Conservation (phyloP, 2,888 invertebrate species). For the Clusia tigrina region DNA sequence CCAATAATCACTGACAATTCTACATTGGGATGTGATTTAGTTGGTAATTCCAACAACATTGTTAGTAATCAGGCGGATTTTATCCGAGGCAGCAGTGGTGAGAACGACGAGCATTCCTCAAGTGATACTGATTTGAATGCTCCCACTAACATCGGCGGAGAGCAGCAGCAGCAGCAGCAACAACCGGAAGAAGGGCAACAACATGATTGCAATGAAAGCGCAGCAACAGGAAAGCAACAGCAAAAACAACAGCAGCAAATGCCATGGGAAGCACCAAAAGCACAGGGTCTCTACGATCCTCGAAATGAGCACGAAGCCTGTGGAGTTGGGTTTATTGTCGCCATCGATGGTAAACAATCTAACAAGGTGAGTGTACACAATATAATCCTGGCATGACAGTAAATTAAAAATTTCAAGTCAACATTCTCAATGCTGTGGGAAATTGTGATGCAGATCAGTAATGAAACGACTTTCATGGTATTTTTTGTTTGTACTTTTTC, state of each 20-base stretch:
- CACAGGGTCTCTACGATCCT: conserved; percentile 96
- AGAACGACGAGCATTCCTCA: conserved; percentile 37
- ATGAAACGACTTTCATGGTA: no score
- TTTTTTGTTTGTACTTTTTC: no score
- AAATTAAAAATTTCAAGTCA: no score
- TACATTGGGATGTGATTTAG: conserved; percentile 62
- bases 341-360: conserved; percentile 92
- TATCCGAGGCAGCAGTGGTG: conserved; percentile 36
- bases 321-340: conserved; percentile 98
- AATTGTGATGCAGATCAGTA: no score
- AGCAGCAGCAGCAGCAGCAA: conserved; percentile 20
- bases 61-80: conserved; percentile 30
- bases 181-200: conserved; percentile 27
- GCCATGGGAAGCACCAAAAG: conserved; percentile 83
- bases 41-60: conserved; percentile 50
- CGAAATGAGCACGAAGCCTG: conserved; percentile 96
- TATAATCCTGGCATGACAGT: no score
- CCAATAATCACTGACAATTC: conserved; percentile 61
- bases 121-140: conserved; percentile 27
- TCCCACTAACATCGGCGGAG: conserved; percentile 19
- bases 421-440: no score
- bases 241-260: conserved; percentile 58
- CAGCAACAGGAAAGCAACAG: conserved; percentile 33
- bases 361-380: conserved; percentile 76
- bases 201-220: conserved; percentile 34